A percentile compares a stretch with the other conserved stretches of the same genome.
Conservation (phyloP, 1,140 invertebrate genomes). For the Eriosoma lanigerum region DNA sequence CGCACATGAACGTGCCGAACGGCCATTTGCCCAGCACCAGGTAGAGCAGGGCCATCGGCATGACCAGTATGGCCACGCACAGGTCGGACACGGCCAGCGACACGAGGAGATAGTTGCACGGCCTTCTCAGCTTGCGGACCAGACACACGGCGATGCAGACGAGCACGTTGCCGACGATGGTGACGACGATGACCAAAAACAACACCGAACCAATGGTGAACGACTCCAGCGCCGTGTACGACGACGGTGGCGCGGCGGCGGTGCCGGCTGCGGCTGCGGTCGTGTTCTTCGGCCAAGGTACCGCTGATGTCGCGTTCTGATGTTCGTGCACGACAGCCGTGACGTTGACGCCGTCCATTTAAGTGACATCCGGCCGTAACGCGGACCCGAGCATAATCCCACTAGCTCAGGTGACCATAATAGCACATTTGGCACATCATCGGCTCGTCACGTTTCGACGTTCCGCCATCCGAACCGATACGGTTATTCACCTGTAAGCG, state of each 20-base stretch:
- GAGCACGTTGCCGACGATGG: slow-evolving; percentile 84
- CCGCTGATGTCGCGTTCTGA: slow-evolving; percentile 15
- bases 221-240: slow-evolving; percentile 63
- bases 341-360: slow-evolving; percentile 48
- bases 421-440: not conserved
- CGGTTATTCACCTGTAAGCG: no score
- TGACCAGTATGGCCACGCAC: slow-evolving; percentile 80
- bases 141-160: slow-evolving; percentile 86
- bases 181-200: slow-evolving; percentile 74
- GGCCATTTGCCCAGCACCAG: slow-evolving; percentile 81
- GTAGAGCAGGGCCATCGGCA: slow-evolving; percentile 81
- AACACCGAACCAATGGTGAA: slow-evolving; percentile 72
- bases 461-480: not conserved
- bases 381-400: slow-evolving; percentile 45
- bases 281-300: slow-evolving; percentile 10
- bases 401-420: slow-evolving; percentile 12
- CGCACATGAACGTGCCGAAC: slow-evolving; percentile 80
- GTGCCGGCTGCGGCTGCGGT: not conserved
- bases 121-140: slow-evolving; percentile 79
- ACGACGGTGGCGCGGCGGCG: slow-evolving; percentile 50
- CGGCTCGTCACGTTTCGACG: not conserved
- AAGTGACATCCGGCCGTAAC: slow-evolving; percentile 40
- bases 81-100: slow-evolving; percentile 86
- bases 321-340: slow-evolving; percentile 29
- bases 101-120: slow-evolving; percentile 85